A percentile compares a stretch with the other conserved stretches of the same genome.
Conservation (phyloP, 2,113 vertebrate species). For the Phodopus roborovskii region DNA sequence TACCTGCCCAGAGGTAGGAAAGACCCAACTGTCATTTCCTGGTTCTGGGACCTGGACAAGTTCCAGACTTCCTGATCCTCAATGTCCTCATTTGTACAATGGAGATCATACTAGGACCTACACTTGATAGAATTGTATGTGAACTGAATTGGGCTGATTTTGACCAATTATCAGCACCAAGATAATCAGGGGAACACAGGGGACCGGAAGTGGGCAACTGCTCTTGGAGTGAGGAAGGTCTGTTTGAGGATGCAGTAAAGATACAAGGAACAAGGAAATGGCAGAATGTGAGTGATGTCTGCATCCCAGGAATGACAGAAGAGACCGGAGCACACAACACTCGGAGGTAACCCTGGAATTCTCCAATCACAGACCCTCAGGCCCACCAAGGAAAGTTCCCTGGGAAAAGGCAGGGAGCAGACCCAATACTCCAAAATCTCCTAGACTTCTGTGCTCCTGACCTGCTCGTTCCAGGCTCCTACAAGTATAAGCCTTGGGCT, state of each 20-base stretch:
- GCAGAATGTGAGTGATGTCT: not conserved
- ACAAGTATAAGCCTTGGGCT: not conserved
- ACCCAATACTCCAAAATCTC: not conserved
- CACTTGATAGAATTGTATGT: not conserved
- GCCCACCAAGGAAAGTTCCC: conserved; percentile 10
- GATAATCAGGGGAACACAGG: not conserved
- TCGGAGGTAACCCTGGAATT: not conserved
- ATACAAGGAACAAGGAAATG: not conserved
- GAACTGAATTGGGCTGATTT: not conserved
- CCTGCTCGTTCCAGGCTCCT: not conserved
- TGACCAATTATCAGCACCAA: not conserved
- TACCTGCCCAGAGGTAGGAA: not conserved
- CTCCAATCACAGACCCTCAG: not conserved
- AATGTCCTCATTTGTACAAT: not conserved
- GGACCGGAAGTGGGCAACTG: not conserved
- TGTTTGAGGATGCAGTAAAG: not conserved
- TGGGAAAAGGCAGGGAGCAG: not conserved
- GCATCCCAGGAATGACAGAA: not conserved
- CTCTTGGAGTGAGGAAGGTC: not conserved
- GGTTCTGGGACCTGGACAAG: conserved; percentile 1
- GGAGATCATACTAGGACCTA: not conserved
- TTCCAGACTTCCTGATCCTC: not conserved
- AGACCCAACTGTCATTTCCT: not conserved
- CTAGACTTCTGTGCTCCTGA: not conserved
- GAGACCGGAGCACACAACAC: not conserved